phyloP scores from a whole-genome alignment of 1,140 invertebrate species.

The Cecropterus lyciades region DNA sequence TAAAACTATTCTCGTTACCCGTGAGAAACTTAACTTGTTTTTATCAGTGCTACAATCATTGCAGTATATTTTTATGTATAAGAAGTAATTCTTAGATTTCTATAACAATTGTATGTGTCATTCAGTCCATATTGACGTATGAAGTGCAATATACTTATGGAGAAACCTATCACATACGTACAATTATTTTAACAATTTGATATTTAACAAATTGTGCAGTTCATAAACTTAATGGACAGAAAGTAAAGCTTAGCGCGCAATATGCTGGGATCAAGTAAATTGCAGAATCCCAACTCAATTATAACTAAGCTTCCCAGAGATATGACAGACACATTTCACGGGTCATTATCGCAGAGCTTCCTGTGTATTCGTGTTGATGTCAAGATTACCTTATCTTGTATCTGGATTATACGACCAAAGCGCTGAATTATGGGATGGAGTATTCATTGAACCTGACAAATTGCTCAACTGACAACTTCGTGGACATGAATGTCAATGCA shows the following conservation, averaged over 20 bases:
- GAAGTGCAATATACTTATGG: background rate
- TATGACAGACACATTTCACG: constrained; percentile 14
- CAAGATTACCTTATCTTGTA: constrained; percentile 19
- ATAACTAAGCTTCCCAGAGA: constrained; percentile 21
- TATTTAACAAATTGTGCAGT: background rate
- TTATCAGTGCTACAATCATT: constrained; percentile 30
- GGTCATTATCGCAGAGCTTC: constrained; percentile 12
- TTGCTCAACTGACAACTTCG: background rate
- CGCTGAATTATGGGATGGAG: background rate
- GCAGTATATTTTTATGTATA: background rate
- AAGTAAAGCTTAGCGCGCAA: background rate
- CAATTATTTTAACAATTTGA: background rate
- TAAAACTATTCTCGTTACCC: constrained; percentile 61
- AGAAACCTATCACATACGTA: background rate
- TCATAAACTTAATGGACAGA: background rate
- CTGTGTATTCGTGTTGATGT: constrained; percentile 16
- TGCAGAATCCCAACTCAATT: constrained; percentile 11
- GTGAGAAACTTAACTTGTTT: constrained; percentile 60
- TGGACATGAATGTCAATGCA: too few relatives aligned
- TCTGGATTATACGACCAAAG: constrained; percentile 18
- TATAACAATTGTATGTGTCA: background rate
- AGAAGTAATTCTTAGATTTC: background rate
- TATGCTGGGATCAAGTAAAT: background rate
- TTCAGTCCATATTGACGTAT: background rate
- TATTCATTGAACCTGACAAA: background rate